Base-by-base conservation (phyloP, 2,888 invertebrate genomes). In the Tiliacea citrago region DNA sequence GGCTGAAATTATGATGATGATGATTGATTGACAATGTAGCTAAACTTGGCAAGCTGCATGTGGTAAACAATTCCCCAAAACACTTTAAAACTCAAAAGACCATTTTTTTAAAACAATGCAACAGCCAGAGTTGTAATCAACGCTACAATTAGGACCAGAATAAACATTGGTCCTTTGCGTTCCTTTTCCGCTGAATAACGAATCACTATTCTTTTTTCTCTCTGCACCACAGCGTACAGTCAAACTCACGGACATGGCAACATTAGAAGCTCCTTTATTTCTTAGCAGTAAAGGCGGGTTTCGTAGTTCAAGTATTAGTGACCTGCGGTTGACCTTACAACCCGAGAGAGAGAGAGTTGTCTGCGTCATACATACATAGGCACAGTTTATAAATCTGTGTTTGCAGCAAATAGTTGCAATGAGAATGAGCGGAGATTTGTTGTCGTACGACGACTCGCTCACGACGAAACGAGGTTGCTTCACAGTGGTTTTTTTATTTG, bases 361-460 rank as follows among this genome's bases (percentile, higher is more conserved):
- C 47, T 53, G 29, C n/a, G 42, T 51, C 12, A 61, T 45, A 16
- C 24, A 39, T n/a, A 69, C 55, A 51, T 65, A 72, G 9, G 10
- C 24, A 51, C 4, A 55, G 21, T 29, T n/a, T n/a, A 45, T 73
- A 70, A 62, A 51, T 66, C 65, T 13, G 29, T 10, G 47, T 57
- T 63, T 42, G 10, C 16, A 29, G 53, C 51, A 58, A 73, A 79
- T 63, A 68, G n/a, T 67, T 42, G 60, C 65, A 61, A 16, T 63
- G 53, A 73, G 35, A 61, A 16, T 63, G 53, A 73, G 35, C 80
- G 61, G 53, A 68, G 77, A 55, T 68, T 68, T 35, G 51, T 66
- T 4, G 65, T 13, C 67, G 29, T 10, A n/a, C 35, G 21, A 57
- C 51, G n/a, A 63, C 45, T 53, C 39, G n/a, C 8, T 57, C 60